These are phyloP conservation scores for Sparidentex hasta DNA, from an alignment of 2,797 vertebrate genomes.

Conservation along the genomic window DNA sequence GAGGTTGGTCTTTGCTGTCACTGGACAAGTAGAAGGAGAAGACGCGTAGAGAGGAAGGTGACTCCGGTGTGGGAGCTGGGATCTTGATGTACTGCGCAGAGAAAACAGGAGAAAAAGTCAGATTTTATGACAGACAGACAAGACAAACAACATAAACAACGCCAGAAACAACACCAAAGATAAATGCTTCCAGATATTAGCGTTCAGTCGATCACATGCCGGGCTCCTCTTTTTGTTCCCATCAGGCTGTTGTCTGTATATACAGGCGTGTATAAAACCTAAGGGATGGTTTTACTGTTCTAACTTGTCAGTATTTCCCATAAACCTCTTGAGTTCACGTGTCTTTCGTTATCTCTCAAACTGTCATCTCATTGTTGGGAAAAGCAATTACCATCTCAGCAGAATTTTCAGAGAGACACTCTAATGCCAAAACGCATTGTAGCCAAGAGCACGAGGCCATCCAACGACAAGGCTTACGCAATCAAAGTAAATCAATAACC, in stretches of 20 bases:
- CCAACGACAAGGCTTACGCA: conserved; percentile 52
- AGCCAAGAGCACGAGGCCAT: conserved; percentile 47
- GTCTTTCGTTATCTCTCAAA: conserved; percentile 39
- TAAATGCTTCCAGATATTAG: neutral
- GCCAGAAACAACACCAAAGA: neutral
- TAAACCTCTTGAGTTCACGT: conserved; percentile 14
- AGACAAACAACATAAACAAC: neutral
- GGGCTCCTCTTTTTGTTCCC: neutral
- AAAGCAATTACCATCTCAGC: conserved; percentile 55
- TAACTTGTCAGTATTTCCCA: conserved; percentile 28
- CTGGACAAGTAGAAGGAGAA: conserved; percentile 91
- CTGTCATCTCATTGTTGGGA: conserved; percentile 27
- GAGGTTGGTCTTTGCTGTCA: conserved; percentile 88
- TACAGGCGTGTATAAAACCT: neutral
- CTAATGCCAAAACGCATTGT: conserved; percentile 42
- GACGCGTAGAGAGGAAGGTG: conserved; percentile 77
- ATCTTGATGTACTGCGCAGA: conserved; percentile 86
- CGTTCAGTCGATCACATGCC: neutral
- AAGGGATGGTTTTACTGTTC: conserved; percentile 16
- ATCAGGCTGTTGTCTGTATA: neutral
- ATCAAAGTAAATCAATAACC: conserved; percentile 58
- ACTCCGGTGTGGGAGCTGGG: conserved; percentile 80
- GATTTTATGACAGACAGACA: neutral
- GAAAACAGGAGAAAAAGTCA: conserved; percentile 10
- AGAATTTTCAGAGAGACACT: conserved; percentile 42